Base-by-base conservation (phyloP, 2,888 invertebrate genomes). In the Spilosoma lubricipeda region DNA sequence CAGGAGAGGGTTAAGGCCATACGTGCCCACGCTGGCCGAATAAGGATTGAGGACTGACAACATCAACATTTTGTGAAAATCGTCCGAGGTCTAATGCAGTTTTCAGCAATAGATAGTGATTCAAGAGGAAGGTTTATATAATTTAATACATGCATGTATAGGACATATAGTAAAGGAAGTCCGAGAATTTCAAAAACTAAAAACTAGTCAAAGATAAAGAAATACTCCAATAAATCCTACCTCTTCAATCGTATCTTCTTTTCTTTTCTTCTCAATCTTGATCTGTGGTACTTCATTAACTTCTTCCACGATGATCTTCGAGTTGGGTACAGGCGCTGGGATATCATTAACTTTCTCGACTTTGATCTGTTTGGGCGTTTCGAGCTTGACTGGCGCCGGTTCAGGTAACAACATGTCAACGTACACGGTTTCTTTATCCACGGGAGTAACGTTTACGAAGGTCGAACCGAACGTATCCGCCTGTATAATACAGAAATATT, bases 391-490 rank as follows among this genome's bases (percentile, higher is more conserved):
- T 36, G 81, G 79, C 67, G 81, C 83, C 71, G 80, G 82, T 74
- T 77, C 80, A 59, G 72, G 76, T 67, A 78, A 77, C 74, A 78
- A 65, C 77, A 75, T 56, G n/a, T 86, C 86, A 70, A 90, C 78
- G 87, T 90, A 91, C 72, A 93, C 86, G 30, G 89, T 86, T 77
- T 93, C 93, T 42, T 77, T 88, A 87, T 82, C 88, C 89, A 79
- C 86, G 80, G 81, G 74, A 71, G 80, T 79, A 63, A 94, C 89
- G 77, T 82, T 89, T 71, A 94, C 93, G 77, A 79, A 78, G 85
- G 88, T 90, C 78, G 89, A 91, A 77, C 94, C 94, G 87, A 91
- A 90, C 81, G 88, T 75, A 65, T 89, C 91, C 88, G 86, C 84
- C 86, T 88, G 79, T 0, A 45, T 42, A 74, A 48, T 4, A 65